These are phyloP conservation scores for Caenorhabditis japonica DNA, from an alignment of 2,888 invertebrate genomes.

Conservation along the genomic window DNA sequence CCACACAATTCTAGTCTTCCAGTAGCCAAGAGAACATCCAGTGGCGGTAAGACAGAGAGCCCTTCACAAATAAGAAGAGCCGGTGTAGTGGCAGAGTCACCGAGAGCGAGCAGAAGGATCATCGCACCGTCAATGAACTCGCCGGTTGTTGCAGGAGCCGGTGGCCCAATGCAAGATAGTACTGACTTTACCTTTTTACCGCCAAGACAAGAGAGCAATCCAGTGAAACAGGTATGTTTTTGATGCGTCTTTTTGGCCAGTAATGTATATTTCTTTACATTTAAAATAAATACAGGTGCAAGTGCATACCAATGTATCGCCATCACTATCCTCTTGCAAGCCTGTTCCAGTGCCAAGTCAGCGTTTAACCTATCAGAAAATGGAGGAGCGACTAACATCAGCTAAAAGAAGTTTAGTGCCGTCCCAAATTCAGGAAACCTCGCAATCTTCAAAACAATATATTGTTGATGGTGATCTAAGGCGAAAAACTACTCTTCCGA, in stretches of 20 bases:
- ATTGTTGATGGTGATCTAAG: background rate
- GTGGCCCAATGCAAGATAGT: conserved; percentile 70
- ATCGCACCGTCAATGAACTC: conserved; percentile 31
- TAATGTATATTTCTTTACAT: too few relatives aligned
- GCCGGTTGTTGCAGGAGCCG: conserved; percentile 41
- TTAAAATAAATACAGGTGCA: conserved; percentile 66
- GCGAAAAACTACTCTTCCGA: conserved; percentile 19
- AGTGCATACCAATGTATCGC: conserved; percentile 62
- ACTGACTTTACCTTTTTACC: conserved; percentile 77
- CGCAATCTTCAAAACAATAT: background rate
- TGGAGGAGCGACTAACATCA: conserved; percentile 69
- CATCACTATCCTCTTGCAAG: conserved; percentile 57
- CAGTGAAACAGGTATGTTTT: conserved; percentile 71
- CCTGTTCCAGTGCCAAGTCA: conserved; percentile 77
- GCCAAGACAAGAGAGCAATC: conserved; percentile 64
- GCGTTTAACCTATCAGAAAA: conserved; percentile 69
- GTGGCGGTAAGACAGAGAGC: conserved; percentile 15
- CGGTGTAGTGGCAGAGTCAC: conserved; percentile 45
- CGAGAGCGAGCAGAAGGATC: conserved; percentile 31
- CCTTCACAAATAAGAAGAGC: conserved; percentile 26
- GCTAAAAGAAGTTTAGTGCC: conserved; percentile 16
- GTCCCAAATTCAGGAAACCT: conserved; percentile 22
- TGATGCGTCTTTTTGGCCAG: background rate
- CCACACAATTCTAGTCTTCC: conserved; percentile 54
- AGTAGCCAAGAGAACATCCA: conserved; percentile 43